Evolutionary conservation across 2,888 invertebrate species (phyloP), one percentile per base, ranked within the genome.

Genomic region (Cryptus armator): DNA sequence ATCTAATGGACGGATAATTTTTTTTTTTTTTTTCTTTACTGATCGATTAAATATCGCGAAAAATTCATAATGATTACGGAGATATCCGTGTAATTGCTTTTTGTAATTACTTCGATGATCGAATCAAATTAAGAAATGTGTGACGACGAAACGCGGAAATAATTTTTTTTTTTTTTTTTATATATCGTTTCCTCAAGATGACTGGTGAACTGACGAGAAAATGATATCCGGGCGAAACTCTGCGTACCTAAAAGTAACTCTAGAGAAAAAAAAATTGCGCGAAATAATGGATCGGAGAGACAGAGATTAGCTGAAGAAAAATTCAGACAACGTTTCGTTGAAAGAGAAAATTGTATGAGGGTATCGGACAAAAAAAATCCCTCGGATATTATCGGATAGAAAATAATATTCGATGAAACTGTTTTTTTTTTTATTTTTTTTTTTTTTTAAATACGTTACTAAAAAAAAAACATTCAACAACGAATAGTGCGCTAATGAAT

Each of bases 401-500:
- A 51, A 51, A 53, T 12, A 19, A 43, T 32, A 32, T 44, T 24
- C 48, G 32, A 74, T 43, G 51, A 62, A 51, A 66, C 43, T 12
- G 37, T 56, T 71, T 64, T 19, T 37, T 37, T 37, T 53, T 16
- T n/a, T n/a, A 46, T 71, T 64, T 19, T 37, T 37, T 51, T 56
- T 71, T 64, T 19, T 37, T 37, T 37, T 37, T 9, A 7, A 32
- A 68, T 67, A 68, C 75, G 51, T 81, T 75, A 76, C 14, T 10
- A 67, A 46, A 46, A 44, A 16, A 16, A 72, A 68, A 67, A 24
- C 24, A 24, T 62, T 68, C 76, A 71, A 80, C 84, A 80, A 84
- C 84, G 84, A 84, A 80, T 80, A 76, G 80, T 78, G 70, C 10
- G 14, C 64, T 64, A 75, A 72, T 56, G 44, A 64, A 70, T 51